Percentiles rank a stretch among this genome's conserved stretches.
Evolutionary conservation across 2,797 vertebrate genomes (phyloP).

Genomic region (Falco peregrinus): DNA sequence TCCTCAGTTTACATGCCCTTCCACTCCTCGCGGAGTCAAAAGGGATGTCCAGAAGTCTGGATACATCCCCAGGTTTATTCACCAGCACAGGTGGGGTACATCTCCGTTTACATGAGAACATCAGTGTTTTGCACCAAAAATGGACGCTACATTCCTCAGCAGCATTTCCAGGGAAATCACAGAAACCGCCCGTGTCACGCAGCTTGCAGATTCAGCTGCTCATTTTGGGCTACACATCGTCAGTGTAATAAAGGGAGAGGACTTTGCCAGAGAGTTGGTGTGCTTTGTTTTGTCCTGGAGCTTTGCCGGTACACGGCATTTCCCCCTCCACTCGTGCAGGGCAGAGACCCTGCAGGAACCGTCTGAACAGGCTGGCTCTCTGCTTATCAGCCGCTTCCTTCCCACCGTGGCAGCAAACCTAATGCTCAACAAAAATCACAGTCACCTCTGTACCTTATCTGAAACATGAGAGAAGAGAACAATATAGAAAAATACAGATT

Average conservation of each 20-base stretch:
- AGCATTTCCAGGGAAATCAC: background rate
- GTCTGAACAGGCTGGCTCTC: background rate
- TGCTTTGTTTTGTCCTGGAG: background rate
- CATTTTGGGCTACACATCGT: rapidly evolving
- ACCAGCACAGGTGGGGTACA: background rate
- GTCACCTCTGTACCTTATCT: background rate
- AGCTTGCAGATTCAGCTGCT: background rate
- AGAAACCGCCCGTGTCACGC: background rate
- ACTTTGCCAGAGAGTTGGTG: background rate
- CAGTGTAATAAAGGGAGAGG: background rate
- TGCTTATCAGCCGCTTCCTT: constrained; percentile 25
- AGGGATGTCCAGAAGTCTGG: background rate
- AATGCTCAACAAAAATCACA: background rate
- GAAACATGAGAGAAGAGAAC: background rate
- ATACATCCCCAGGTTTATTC: background rate
- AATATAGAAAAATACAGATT: background rate
- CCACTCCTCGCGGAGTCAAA: background rate
- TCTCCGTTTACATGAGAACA: background rate
- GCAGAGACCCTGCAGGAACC: background rate
- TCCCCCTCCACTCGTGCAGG: background rate
- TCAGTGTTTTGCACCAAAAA: background rate
- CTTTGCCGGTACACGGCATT: background rate
- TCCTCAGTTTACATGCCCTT: background rate
- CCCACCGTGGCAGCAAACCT: background rate
- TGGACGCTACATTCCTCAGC: background rate